A percentile compares a stretch with the other conserved stretches of the same genome.
These are phyloP conservation scores for Microcebus griseorufus DNA, from an alignment of 2,113 vertebrate genomes.

Conservation along the genomic window DNA sequence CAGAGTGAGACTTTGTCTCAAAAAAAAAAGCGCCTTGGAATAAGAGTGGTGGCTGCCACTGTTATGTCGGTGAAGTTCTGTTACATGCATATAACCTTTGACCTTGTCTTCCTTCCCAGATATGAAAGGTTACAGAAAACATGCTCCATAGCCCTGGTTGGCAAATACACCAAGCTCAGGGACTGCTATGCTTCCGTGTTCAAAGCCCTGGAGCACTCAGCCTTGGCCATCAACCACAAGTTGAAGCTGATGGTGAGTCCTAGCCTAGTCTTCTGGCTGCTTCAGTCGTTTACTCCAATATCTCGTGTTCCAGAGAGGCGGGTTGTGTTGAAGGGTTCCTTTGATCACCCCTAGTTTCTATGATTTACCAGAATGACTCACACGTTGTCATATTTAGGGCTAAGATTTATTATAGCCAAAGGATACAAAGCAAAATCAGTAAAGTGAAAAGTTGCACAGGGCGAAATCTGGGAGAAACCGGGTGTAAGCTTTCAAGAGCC, in stretches of 20 bases:
- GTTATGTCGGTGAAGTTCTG: background rate
- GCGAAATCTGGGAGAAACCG: background rate
- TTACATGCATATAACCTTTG: slow-evolving; percentile 22
- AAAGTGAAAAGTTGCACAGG: background rate
- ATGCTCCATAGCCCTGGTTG: slow-evolving; percentile 88
- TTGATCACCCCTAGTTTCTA: background rate
- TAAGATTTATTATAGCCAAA: background rate
- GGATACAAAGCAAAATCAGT: background rate
- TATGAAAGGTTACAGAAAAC: slow-evolving; percentile 87
- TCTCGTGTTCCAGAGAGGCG: background rate
- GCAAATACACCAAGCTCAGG: slow-evolving; percentile 89
- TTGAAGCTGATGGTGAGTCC: slow-evolving; percentile 88
- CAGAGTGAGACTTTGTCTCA: background rate
- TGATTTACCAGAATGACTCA: background rate
- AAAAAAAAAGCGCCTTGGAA: background rate
- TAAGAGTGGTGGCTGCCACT: background rate
- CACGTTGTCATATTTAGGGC: background rate
- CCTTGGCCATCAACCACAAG: slow-evolving; percentile 88
- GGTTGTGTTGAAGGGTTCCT: background rate
- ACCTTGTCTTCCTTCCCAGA: slow-evolving; percentile 76
- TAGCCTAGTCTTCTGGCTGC: background rate
- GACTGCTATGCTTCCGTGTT: slow-evolving; percentile 89
- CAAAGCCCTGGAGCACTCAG: slow-evolving; percentile 89
- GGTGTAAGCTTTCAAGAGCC: background rate
- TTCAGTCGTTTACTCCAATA: background rate